phyloP scores from a whole-genome alignment of 2,113 vertebrate genomes.

The Eretmodus cyanostictus region DNA sequence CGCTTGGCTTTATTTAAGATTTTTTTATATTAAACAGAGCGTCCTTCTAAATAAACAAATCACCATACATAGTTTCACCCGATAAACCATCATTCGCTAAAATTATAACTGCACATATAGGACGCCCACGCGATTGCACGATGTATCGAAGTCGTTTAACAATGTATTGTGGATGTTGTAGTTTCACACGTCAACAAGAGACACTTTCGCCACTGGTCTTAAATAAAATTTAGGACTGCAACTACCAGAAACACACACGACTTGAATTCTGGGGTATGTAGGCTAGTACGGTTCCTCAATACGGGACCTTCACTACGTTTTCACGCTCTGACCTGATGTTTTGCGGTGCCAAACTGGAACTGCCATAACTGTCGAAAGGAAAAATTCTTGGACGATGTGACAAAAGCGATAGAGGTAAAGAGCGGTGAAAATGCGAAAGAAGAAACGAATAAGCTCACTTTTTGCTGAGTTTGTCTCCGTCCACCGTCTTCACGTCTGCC shows the following conservation, averaged over 20 bases:
- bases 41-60: not conserved
- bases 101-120: not conserved
- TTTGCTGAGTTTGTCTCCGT: constrained; percentile 74
- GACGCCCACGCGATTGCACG: not conserved
- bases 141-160: not conserved
- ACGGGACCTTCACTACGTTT: not conserved
- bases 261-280: not conserved
- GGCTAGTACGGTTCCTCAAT: not conserved
- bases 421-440: not conserved
- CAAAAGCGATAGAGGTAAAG: rapidly evolving
- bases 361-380: not conserved
- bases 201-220: rapidly evolving
- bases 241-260: not conserved
- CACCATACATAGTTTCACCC: not conserved
- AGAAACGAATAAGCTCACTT: constrained; percentile 51
- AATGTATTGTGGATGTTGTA: constrained; percentile 27
- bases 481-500: constrained; percentile 63
- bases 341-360: not conserved
- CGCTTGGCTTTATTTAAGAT: not conserved
- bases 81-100: not conserved
- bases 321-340: not conserved
- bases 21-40: not conserved
- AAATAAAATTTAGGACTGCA: constrained; percentile 9
- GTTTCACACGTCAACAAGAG: not conserved
- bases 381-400: rapidly evolving